A percentile compares a stretch with the other conserved stretches of the same genome.
These are phyloP conservation scores for Bagarius yarrelli DNA, from an alignment of 2,113 vertebrate species.

Conservation along the genomic window DNA sequence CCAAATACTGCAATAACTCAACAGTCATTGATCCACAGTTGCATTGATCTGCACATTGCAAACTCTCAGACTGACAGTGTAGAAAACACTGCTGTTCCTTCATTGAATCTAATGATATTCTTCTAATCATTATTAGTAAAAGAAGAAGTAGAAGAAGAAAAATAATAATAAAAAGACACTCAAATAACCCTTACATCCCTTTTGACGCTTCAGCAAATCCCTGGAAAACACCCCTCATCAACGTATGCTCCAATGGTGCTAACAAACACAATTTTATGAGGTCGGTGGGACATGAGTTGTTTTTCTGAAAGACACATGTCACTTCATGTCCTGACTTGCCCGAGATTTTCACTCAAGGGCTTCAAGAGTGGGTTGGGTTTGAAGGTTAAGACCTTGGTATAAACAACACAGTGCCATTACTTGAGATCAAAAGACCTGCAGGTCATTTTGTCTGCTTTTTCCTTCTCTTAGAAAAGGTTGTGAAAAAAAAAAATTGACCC, in stretches of 20 bases:
- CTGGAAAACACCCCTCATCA: neutral
- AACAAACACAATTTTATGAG: constrained; percentile 11
- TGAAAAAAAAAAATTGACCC: too few species aligned
- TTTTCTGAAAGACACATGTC: constrained; percentile 24
- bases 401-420: neutral
- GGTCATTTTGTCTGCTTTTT: neutral
- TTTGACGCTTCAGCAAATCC: neutral
- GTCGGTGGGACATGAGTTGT: constrained; percentile 11
- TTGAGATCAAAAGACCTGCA: neutral
- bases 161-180: neutral
- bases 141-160: neutral
- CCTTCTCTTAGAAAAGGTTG: neutral
- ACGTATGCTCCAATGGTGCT: constrained; percentile 20
- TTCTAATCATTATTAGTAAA: neutral
- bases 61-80: constrained; percentile 50
- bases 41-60: constrained; percentile 65
- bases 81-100: constrained; percentile 25
- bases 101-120: too few species aligned
- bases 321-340: constrained; percentile 49
- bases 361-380: neutral
- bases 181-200: neutral
- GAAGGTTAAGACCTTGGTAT: neutral
- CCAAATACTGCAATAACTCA: constrained; percentile 70
- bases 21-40: constrained; percentile 62
- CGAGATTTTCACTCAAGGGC: constrained; percentile 10